phyloP scores from a whole-genome alignment of 2,797 vertebrate species.

The Coendou prehensilis region DNA sequence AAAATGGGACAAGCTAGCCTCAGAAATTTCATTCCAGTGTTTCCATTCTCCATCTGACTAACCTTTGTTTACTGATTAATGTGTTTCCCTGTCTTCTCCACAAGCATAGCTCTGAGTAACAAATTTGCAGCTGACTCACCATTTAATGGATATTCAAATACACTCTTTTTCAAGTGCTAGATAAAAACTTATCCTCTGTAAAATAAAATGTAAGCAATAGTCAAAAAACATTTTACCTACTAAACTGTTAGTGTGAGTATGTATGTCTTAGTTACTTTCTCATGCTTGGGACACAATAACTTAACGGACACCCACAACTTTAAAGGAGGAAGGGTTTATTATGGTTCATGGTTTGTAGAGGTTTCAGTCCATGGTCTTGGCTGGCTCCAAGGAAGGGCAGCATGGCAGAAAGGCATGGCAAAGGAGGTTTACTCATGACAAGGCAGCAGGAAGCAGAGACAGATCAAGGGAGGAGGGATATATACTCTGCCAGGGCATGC shows the following conservation, averaged over 20 bases:
- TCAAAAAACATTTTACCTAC: constrained; percentile 32
- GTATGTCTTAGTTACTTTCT: neutral
- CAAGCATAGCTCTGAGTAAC: constrained; percentile 65
- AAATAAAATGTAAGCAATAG: constrained; percentile 64
- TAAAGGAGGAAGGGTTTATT: neutral
- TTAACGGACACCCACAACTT: neutral
- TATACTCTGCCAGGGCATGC: neutral
- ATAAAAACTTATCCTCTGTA: constrained; percentile 35
- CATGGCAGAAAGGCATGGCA: neutral
- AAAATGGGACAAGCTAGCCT: constrained; percentile 7
- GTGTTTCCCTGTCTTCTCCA: constrained; percentile 67
- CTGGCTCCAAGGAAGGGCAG: neutral
- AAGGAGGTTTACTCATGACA: neutral
- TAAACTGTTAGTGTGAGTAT: neutral
- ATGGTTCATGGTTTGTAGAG: neutral
- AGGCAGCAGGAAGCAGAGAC: neutral
- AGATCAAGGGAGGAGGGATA: neutral
- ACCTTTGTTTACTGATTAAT: constrained; percentile 76
- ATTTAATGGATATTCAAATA: constrained; percentile 63
- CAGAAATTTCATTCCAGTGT: constrained; percentile 51
- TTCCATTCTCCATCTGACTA: constrained; percentile 70
- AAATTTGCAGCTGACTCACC: constrained; percentile 73
- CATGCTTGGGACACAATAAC: neutral
- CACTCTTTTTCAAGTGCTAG: constrained; percentile 31
- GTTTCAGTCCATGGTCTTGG: neutral